Evolutionary conservation across 2,113 vertebrate species (phyloP), one percentile per base, ranked within the genome.

Genomic region (Proteles cristata): DNA sequence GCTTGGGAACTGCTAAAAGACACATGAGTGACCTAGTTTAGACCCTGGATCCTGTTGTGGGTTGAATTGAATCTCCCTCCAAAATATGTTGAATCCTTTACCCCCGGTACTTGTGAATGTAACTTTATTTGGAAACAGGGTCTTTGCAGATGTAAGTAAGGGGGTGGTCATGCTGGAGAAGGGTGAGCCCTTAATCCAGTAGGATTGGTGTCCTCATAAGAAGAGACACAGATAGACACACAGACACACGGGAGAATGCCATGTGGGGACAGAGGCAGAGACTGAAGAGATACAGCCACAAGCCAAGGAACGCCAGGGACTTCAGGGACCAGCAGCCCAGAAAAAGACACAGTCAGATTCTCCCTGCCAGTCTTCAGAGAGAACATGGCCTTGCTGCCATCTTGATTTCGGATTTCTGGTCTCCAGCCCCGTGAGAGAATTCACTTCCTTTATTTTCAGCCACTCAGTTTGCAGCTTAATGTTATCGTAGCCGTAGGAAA

Each of bases 251-350:
- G 19, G 43, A 68, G 39, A 71, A 61, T 2, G 50, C 25, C 0
- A 0, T 26, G 33, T 33, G 25, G 50, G 61, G 81, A 3, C 68
- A 82, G 39, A 71, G 31, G 43, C n/a, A n/a, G 55, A 65, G 53
- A 4, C 0, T 15, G 28, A n/a, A 35, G 53, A 2, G 39, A 73
- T 1, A 43, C 3, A 2, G 11, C 53, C 8, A 6, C 25, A 7
- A 8, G 50, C 26, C 39, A 11, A 69, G 11, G 25, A 5, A 4
- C 16, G 9, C 28, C 12, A 11, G n/a, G 33, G 23, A 35, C 2
- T 17, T 7, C 33, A 21, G 11, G 33, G n/a, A 12, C 23, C 33
- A 53, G 33, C 12, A 35, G 8, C 66, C 17, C 3, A 35, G 50
- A 43, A n/a, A 31, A 23, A 68, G 90, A n/a, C 39, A 5, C 0